These are phyloP conservation scores for Gallinago undulata DNA, from an alignment of 2,113 vertebrate genomes.

Conservation along the genomic window DNA sequence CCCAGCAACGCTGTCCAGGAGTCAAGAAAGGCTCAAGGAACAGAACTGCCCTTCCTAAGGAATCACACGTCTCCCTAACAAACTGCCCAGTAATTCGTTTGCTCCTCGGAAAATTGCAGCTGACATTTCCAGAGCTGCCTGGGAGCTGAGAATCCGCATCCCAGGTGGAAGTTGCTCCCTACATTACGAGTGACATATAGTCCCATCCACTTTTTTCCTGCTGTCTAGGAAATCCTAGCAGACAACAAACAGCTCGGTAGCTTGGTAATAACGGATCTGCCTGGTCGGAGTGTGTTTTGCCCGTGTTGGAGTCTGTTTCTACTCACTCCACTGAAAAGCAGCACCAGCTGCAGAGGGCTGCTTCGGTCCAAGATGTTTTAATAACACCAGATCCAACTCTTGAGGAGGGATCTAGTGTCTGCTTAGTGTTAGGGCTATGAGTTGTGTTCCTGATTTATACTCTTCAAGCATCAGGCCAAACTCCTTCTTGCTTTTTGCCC, in stretches of 20 bases:
- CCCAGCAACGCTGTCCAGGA: not conserved
- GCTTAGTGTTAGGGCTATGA: not conserved
- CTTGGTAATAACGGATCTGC: not conserved
- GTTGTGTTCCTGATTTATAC: slow-evolving; percentile 4
- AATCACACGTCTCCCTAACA: not conserved
- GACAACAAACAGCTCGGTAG: not conserved
- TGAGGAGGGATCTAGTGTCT: not conserved
- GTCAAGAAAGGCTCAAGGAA: not conserved
- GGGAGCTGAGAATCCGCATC: not conserved
- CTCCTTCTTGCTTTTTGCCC: not conserved
- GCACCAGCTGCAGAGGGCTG: slow-evolving; percentile 8
- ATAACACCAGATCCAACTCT: not conserved
- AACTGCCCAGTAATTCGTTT: not conserved
- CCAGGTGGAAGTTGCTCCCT: not conserved
- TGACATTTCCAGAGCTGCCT: not conserved
- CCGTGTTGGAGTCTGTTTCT: not conserved
- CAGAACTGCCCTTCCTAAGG: not conserved
- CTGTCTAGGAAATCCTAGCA: slow-evolving; percentile 12
- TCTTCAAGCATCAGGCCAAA: not conserved
- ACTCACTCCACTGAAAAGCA: not conserved
- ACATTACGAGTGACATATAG: not conserved
- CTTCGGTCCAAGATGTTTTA: not conserved
- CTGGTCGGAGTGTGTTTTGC: rapidly evolving
- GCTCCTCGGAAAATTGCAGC: not conserved
- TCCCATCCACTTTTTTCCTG: not conserved